These are phyloP conservation scores for Phalacrocorax brasilianus DNA, from an alignment of 2,113 vertebrate genomes.

Conservation along the genomic window DNA sequence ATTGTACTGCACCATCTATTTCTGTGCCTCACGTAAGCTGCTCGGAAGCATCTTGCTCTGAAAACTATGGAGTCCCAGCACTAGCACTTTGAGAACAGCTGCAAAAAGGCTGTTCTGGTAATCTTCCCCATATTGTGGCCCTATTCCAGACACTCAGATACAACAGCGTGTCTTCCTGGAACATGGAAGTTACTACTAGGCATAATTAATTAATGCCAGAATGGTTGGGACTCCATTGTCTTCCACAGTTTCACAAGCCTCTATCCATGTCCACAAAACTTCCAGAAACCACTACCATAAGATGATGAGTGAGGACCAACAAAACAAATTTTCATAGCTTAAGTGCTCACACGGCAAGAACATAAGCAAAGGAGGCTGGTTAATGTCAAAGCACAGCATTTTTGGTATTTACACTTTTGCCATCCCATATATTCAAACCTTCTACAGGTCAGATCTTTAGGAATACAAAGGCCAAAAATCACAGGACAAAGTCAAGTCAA, in stretches of 20 bases:
- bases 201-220: background rate
- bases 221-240: background rate
- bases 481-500: background rate
- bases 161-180: background rate
- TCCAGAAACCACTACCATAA: background rate
- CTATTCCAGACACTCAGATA: background rate
- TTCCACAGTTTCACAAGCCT: background rate
- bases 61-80: background rate
- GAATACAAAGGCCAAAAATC: background rate
- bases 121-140: background rate
- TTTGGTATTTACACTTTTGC: background rate
- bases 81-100: rapidly evolving
- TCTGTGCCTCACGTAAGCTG: background rate
- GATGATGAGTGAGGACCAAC: background rate
- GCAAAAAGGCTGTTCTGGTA: background rate
- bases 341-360: background rate
- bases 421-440: background rate
- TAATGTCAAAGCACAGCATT: background rate
- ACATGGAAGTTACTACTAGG: background rate
- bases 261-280: background rate
- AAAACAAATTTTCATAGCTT: background rate
- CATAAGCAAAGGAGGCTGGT: background rate
- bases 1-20: background rate
- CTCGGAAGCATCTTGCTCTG: background rate
- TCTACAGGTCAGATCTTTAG: background rate